Evolutionary conservation across 2,797 vertebrate species (phyloP), one percentile per base, ranked within the genome.

Genomic region (Nyctibius grandis): DNA sequence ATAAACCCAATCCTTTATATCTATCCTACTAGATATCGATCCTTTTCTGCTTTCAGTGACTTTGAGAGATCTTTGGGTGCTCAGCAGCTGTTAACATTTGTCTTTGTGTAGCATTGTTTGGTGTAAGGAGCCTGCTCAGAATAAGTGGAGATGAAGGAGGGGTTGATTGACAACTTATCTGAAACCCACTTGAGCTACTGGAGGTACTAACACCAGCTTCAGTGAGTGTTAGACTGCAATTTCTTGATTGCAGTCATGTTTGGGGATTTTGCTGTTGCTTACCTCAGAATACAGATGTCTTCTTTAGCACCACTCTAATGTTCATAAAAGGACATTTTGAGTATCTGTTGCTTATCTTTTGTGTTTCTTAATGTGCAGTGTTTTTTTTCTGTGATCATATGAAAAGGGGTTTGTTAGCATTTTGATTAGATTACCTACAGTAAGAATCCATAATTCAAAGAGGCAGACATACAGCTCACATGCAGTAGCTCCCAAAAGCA

Each of bases 361-460:
- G 15, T 34, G 45, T 83, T 89, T 87, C 84, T 54, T 75, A 50
- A 73, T 36, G 34, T 40, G 42, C 22, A n/a, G 23, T 11, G 4
- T 0, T 65, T 69, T 82, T 69, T 82, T 77, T 31, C 48, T 76
- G 47, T 87, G 86, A 74, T 94, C 34, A 28, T 48, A 68, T 63
- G 57, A 90, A 93, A 93, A 68, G 45, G 36, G 22, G 19, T 50
- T 76, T 57, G n/a, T 80, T 86, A 74, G 78, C 40, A 64, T 76
- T 95, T 89, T 93, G 53, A 92, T 97, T 95, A 89, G 88, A 82
- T 95, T 84, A 86, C 20, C 60, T 83, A 33, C 51, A 87, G 64
- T 54, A 83, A 78, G 78, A 38, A 28, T 45, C 6, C 14, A 9
- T 59, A 70, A 73, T 91, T 93, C 56, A 59, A 61, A 76, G 57